phyloP scores from a whole-genome alignment of 1,140 invertebrate species.

The Glomeris maerens region DNA sequence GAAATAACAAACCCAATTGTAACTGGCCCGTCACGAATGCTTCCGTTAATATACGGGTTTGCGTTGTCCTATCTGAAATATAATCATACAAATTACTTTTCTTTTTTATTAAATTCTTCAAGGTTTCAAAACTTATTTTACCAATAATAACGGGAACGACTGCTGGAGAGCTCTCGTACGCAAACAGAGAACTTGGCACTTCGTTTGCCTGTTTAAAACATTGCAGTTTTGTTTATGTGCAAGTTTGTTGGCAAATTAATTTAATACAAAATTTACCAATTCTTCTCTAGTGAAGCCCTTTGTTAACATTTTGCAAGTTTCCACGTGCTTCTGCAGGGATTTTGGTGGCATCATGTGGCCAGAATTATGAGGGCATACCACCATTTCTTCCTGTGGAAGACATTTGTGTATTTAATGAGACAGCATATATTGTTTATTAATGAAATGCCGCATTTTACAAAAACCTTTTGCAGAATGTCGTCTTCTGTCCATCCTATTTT shows the following conservation, averaged over 20 bases:
- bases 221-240: neutral
- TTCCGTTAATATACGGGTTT: neutral
- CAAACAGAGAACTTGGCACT: slow-evolving; percentile 8
- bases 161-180: slow-evolving; percentile 1
- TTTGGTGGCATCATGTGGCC: slow-evolving; percentile 10
- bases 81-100: neutral
- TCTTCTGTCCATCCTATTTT: neutral
- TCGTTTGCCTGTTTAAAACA: neutral
- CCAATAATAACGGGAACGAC: slow-evolving; percentile 8
- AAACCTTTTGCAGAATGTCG: neutral
- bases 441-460: no score
- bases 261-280: slow-evolving; percentile 9
- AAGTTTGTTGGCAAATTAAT: neutral
- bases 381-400: neutral
- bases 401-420: neutral
- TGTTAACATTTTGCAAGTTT: slow-evolving; percentile 11
- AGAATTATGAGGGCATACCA: slow-evolving; percentile 11
- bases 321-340: slow-evolving; percentile 8
- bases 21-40: no score
- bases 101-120: neutral
- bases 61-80: neutral
- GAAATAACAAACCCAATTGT: no score
- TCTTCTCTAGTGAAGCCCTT: slow-evolving; percentile 15
- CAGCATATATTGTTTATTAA: no score
- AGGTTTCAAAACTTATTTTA: neutral